These are phyloP conservation scores for Oscheius sp. DNA, from an alignment of 2,888 invertebrate genomes.

Conservation along the genomic window DNA sequence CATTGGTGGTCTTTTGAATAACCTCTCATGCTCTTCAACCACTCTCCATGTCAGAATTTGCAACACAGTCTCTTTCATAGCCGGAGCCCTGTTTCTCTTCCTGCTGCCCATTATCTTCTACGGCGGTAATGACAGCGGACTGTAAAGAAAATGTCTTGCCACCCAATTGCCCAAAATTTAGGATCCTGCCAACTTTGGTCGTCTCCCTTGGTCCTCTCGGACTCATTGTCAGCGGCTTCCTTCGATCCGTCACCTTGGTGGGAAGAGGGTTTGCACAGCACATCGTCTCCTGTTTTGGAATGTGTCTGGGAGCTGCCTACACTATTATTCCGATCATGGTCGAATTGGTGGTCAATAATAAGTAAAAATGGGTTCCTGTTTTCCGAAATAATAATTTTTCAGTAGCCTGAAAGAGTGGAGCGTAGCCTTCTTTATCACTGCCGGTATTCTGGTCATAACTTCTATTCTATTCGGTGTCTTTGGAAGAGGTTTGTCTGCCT, in stretches of 20 bases:
- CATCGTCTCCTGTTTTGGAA: constrained; percentile 57
- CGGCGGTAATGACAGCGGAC: constrained; percentile 28
- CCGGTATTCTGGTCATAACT: constrained; percentile 50
- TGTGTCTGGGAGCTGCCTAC: constrained; percentile 61
- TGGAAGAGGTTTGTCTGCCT: constrained; percentile 51
- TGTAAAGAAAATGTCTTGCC: neutral
- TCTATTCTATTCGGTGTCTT: constrained; percentile 63
- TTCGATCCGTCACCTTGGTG: constrained; percentile 60
- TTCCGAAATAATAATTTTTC: constrained; percentile 23
- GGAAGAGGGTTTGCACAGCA: constrained; percentile 63
- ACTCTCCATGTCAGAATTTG: constrained; percentile 58
- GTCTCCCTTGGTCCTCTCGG: constrained; percentile 60
- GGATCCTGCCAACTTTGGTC: constrained; percentile 43
- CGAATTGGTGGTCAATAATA: constrained; percentile 47
- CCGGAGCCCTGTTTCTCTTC: constrained; percentile 53
- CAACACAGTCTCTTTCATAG: constrained; percentile 56
- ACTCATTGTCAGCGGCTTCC: constrained; percentile 58
- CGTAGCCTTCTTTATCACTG: constrained; percentile 49
- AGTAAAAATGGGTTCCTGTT: constrained; percentile 47
- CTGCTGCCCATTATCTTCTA: constrained; percentile 42
- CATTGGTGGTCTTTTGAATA: constrained; percentile 38
- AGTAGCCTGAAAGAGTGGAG: constrained; percentile 63
- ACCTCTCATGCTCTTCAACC: constrained; percentile 37
- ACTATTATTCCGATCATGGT: constrained; percentile 55
- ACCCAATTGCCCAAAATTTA: constrained; percentile 25